Evolutionary conservation across 2,113 vertebrate genomes (phyloP).

Genomic region (Megaceryle torquata): DNA sequence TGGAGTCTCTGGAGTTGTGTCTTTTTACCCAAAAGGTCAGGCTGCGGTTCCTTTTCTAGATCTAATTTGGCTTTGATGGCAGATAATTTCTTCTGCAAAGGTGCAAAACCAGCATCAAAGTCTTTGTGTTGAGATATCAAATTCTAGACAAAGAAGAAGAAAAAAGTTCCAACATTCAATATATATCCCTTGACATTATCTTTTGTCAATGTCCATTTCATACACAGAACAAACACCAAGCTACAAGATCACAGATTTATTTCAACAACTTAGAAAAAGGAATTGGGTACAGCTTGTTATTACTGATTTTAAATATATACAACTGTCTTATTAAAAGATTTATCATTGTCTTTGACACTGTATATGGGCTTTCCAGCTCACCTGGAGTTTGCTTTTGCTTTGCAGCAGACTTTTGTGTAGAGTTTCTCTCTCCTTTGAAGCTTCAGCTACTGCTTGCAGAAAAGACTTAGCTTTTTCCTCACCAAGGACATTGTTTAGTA

Average conservation of each 20-base stretch:
- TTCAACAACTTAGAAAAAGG: background rate
- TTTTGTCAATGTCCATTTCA: background rate
- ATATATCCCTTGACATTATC: background rate
- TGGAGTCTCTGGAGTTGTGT: constrained; percentile 83
- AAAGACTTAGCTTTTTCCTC: constrained; percentile 72
- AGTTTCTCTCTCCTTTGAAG: constrained; percentile 79
- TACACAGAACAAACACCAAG: background rate
- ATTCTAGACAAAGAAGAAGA: constrained; percentile 68
- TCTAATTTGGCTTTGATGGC: constrained; percentile 69
- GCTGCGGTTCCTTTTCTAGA: constrained; percentile 70
- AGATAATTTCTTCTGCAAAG: constrained; percentile 73
- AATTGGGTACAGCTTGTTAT: background rate
- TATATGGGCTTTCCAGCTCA: background rate
- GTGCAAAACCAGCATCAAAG: constrained; percentile 75
- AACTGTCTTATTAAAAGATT: background rate
- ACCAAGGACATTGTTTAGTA: constrained; percentile 82
- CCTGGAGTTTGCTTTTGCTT: constrained; percentile 84
- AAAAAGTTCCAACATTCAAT: background rate
- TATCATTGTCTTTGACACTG: background rate
- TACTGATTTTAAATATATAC: background rate
- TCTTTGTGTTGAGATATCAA: constrained; percentile 80
- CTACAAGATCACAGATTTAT: background rate
- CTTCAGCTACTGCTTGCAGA: constrained; percentile 71
- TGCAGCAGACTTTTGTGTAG: constrained; percentile 83
- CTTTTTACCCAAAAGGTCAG: constrained; percentile 85